Evolutionary conservation across 2,113 vertebrate genomes (phyloP), one percentile per base, ranked within the genome.

Genomic region (Phaetusa simplex): DNA sequence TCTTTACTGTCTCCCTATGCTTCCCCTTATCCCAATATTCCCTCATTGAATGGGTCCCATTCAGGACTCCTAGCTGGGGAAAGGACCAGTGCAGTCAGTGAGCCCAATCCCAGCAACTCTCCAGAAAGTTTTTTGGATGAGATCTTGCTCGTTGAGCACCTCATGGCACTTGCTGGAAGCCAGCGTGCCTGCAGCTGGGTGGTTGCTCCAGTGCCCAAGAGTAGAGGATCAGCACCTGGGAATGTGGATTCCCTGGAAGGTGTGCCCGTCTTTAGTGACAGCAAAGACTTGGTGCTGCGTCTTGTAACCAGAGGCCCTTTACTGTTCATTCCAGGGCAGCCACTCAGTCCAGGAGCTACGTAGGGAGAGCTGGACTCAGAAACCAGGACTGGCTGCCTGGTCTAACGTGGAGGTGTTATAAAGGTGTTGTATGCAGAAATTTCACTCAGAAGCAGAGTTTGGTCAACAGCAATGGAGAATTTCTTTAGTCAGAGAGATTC

Each of bases 361-460:
- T 38, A 55, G 38, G 53, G 27, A 42, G 9, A 74, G 14, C 30
- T 32, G 6, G 18, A 23, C 65, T 61, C 17, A 40, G 32, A 88
- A 47, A 42, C 17, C 24, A 77, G 18, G 34, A 47, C 36, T 16
- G 32, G 14, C 23, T 1, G 1, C n/a, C 18, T 43, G 16, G 11
- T 42, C 32, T 78, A 38, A 64, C 0, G 0, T 14, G 9, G 49
- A 70, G 19, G 5, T 55, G 9, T 50, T 34, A 42, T 6, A 22
- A 70, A 52, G 14, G 3, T 55, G 16, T 23, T 1, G 0, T 19
- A 59, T 11, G 8, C 43, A 49, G 34, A 80, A 6, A 38, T 20
- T 76, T 64, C 45, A 38, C 16, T 42, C 56, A 49, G 61, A 91
- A 62, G 26, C 13, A 49, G 36, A 56, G 47, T 32, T 29, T 80